Base-by-base conservation (phyloP, 2,113 vertebrate species). In the Bos javanicus region DNA sequence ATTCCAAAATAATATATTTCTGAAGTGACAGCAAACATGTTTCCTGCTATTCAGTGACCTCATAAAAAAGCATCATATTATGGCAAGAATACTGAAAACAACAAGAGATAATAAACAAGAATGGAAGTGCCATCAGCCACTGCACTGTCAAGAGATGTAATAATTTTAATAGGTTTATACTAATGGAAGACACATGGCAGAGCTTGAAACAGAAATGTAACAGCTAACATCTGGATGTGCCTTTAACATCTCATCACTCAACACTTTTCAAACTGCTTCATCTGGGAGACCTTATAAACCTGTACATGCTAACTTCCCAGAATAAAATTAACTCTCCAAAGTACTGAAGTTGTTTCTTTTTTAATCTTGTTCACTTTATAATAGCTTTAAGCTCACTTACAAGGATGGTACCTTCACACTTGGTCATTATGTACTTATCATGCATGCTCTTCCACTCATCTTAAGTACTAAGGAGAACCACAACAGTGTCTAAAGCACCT, bases 341-440 rank as follows among this genome's bases (percentile, higher is more conserved):
- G 62, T 71, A 33, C 25, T n/a, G 25, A 94, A 94, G 48, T 87
- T 78, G 74, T 28, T 91, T 83, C 67, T 74, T 74, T 62, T 78
- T 64, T 26, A 25, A 57, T 90, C 80, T 93, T 93, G 71, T 95
- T 90, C 52, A 94, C 16, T 87, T 95, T 67, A 91, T 23, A 83
- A 94, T 56, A 64, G 56, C 62, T 97, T 91, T 76, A 91, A 87
- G 26, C 16, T 87, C 33, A 86, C 28, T 50, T 83, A n/a, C 6
- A 94, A 16, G 80, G 80, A 82, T 82, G 33, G 15, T 91, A 62
- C 23, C 23, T 76, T 87, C 54, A 83, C 67, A 80, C 21, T 6
- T 67, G 92, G 12, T 94, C 60, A 19, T 33, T 74, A 87, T 16
- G 10, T 60, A 87, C n/a, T 74, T 87, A 33, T 6, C 36, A 64